These are phyloP conservation scores for Eretmocerus hayati DNA, from an alignment of 2,888 invertebrate genomes.

Conservation along the genomic window DNA sequence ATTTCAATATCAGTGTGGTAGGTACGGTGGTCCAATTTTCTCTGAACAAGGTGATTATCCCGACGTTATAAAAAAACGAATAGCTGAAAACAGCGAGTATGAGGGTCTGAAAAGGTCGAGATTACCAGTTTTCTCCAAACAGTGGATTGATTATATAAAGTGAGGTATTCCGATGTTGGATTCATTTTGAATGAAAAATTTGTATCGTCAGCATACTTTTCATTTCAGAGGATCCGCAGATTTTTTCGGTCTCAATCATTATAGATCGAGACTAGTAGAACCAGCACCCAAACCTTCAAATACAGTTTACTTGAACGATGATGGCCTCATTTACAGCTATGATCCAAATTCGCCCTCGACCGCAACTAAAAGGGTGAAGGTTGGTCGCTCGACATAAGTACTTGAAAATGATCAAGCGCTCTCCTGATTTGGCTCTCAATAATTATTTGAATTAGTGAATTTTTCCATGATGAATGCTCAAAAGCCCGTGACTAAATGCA, in stretches of 20 bases:
- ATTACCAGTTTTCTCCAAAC: slow-evolving; percentile 45
- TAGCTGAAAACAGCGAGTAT: slow-evolving; percentile 43
- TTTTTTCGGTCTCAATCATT: slow-evolving; percentile 6
- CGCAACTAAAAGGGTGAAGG: background rate
- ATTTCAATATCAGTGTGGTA: slow-evolving; percentile 46
- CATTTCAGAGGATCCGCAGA: slow-evolving; percentile 7
- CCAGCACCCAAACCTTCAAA: slow-evolving; percentile 7
- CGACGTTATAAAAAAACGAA: slow-evolving; percentile 44
- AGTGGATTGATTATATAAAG: slow-evolving; percentile 50
- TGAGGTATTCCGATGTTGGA: no score
- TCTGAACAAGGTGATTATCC: slow-evolving; percentile 49
- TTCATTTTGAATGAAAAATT: no score
- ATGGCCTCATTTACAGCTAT: slow-evolving; percentile 6
- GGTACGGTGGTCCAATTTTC: slow-evolving; percentile 48
- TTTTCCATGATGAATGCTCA: background rate
- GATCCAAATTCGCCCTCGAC: slow-evolving; percentile 5
- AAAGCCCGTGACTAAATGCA: background rate
- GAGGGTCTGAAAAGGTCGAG: slow-evolving; percentile 46
- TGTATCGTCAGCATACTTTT: no score
- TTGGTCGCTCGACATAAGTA: background rate
- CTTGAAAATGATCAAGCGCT: background rate
- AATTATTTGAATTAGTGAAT: background rate
- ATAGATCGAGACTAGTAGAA: background rate
- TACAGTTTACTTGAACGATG: slow-evolving; percentile 9
- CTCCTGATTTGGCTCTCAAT: background rate